Conservation (phyloP, 2,888 invertebrate species). For the Hoplodrina ambigua region DNA sequence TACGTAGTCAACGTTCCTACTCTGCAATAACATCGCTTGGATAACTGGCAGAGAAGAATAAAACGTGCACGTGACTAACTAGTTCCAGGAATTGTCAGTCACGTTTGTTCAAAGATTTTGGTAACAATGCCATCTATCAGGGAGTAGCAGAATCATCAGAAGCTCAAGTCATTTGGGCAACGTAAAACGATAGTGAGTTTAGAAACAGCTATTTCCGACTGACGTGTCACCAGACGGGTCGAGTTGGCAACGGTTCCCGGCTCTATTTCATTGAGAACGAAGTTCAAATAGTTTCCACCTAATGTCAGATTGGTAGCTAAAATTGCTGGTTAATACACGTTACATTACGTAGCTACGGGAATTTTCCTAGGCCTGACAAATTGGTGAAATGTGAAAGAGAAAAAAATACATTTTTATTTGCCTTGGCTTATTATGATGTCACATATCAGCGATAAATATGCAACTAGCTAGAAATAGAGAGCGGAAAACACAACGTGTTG, state of each 20-base stretch:
- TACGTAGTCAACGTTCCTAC: conserved; percentile 17
- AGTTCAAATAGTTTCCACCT: conserved; percentile 75
- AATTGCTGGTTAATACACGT: conserved; percentile 22
- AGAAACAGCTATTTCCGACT: conserved; percentile 80
- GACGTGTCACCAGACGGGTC: conserved; percentile 76
- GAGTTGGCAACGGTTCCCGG: conserved; percentile 83
- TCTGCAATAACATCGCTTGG: conserved; percentile 29
- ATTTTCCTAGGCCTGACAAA: conserved; percentile 16
- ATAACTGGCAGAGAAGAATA: conserved; percentile 38
- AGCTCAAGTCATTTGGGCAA: conserved; percentile 54
- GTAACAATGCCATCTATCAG: conserved; percentile 79
- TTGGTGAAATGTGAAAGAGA: neutral
- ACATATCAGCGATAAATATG: conserved; percentile 10
- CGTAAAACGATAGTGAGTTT: conserved; percentile 68
- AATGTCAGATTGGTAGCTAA: conserved; percentile 69
- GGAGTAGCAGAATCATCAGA: conserved; percentile 75
- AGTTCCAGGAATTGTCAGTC: conserved; percentile 11
- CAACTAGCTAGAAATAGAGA: conserved; percentile 31
- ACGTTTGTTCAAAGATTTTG: conserved; percentile 19
- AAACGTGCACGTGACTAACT: conserved; percentile 17
- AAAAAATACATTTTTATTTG: conserved; percentile 8
- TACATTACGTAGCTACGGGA: conserved; percentile 26
- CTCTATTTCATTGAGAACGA: conserved; percentile 81
- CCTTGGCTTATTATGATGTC: conserved; percentile 25
- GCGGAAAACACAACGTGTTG: conserved; percentile 16